A percentile compares a stretch with the other conserved stretches of the same genome.
Evolutionary conservation across 2,113 vertebrate genomes (phyloP).

Genomic region (Suncus etruscus): DNA sequence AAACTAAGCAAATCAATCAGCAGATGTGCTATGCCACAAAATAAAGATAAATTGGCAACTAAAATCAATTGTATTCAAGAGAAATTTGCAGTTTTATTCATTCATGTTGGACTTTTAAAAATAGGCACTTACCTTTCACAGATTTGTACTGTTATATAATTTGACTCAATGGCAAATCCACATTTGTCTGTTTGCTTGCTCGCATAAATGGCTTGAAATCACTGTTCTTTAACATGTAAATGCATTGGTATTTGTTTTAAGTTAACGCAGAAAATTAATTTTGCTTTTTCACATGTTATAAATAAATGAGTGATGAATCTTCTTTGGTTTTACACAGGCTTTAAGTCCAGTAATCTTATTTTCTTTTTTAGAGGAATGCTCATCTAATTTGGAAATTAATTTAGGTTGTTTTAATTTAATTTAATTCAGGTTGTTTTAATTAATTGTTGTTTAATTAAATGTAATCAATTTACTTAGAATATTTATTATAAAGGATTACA

Average conservation of each 20-base stretch:
- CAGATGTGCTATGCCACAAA: not conserved
- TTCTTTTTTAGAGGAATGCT: not conserved
- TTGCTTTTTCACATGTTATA: slow-evolving; percentile 18
- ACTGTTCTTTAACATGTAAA: not conserved
- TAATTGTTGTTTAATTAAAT: slow-evolving; percentile 10
- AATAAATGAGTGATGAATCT: slow-evolving; percentile 9
- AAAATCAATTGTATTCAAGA: not conserved
- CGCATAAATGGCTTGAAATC: not conserved
- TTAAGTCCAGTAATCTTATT: slow-evolving; percentile 6
- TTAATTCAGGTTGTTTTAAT: slow-evolving; percentile 32
- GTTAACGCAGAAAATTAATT: slow-evolving; percentile 7
- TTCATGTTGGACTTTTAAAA: not conserved
- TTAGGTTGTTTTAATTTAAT: slow-evolving; percentile 7
- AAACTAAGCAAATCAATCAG: slow-evolving; percentile 63
- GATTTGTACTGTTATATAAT: not conserved
- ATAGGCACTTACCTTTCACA: not conserved
- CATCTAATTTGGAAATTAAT: not conserved
- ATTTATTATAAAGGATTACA: too few relatives aligned
- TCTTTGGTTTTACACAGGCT: not conserved
- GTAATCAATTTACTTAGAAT: not conserved
- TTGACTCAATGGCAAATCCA: not conserved
- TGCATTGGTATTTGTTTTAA: not conserved
- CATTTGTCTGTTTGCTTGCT: not conserved
- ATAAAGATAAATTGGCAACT: not conserved
- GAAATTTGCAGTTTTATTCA: not conserved